A percentile compares a stretch with the other conserved stretches of the same genome.
phyloP scores from a whole-genome alignment of 2,797 vertebrate species.

The Melanotaenia boesemani region DNA sequence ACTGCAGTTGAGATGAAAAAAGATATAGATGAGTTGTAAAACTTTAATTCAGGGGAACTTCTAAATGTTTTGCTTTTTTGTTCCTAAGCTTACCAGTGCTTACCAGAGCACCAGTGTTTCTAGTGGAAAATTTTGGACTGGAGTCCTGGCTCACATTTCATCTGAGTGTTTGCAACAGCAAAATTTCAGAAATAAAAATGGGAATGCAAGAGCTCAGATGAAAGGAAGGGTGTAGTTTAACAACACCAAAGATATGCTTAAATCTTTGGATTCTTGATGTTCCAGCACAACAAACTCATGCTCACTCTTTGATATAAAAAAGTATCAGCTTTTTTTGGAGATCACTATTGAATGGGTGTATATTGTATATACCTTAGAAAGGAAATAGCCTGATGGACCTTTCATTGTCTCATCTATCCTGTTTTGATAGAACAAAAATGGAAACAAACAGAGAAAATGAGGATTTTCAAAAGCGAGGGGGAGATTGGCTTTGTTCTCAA shows the following conservation, averaged over 20 bases:
- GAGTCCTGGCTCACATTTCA: background rate
- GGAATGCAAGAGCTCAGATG: background rate
- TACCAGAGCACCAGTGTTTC: background rate
- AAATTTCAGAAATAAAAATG: too few relatives aligned
- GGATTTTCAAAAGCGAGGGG: background rate
- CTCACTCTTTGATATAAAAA: background rate
- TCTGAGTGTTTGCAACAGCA: background rate
- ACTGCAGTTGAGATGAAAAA: background rate
- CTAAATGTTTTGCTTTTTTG: background rate
- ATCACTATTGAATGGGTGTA: background rate
- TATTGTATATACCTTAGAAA: conserved; percentile 10
- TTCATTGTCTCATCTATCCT: conserved; percentile 11
- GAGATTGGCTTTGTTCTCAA: background rate
- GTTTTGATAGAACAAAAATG: background rate
- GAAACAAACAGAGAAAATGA: background rate
- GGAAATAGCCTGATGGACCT: background rate
- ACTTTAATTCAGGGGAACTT: background rate
- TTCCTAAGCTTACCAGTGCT: background rate
- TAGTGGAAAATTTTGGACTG: background rate
- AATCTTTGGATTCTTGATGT: conserved; percentile 14
- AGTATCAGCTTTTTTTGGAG: background rate
- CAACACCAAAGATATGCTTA: background rate
- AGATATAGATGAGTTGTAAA: background rate
- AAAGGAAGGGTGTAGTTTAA: background rate
- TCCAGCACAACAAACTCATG: background rate